Evolutionary conservation across 2,113 vertebrate species (phyloP), one percentile per base, ranked within the genome.

Genomic region (Daboia siamensis): DNA sequence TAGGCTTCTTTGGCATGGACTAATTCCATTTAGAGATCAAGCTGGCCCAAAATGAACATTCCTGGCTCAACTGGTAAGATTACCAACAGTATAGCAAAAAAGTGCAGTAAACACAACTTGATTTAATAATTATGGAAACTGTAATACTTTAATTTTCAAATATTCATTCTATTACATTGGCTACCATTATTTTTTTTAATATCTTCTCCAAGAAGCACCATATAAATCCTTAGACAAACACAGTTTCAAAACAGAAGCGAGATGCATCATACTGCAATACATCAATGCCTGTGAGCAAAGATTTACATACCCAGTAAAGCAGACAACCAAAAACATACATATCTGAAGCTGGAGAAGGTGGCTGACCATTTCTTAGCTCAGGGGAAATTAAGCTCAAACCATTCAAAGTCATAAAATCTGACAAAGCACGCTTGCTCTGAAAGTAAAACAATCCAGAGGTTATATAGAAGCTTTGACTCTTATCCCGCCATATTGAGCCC

Each of bases 271-370:
- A 55, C 5, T 74, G 29, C 1, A 20, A n/a, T 29, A 1, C 20
- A 87, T 10, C 2, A n/a, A 21, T 51, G 7, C 17, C 7, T 64
- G 11, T 12, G 8, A 90, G 51, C 7, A n/a, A 39, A 29, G 33
- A 51, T 39, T 33, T 90, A 96, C 97, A 48, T 97, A 98, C 98
- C 98, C 98, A 98, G 74, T 98, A 95, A 54, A 98, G 94, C 91
- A 98, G 96, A 90, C 98, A 98, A 88, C 98, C 98, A 64, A 97
- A 98, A 52, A 97, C 97, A 94, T 97, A 98, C 93, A 98, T 97
- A 94, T 98, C 98, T 80, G 97, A 97, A 95, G 97, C 95, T 85
- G 97, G 95, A 95, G 98, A 97, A 91, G 97, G 95, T 61, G 94
- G 93, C 59, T 97, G 95, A 90, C 98, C 97, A 64, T 93, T 91